These are phyloP conservation scores for Heliothis peltigera DNA, from an alignment of 2,888 invertebrate species.

Conservation along the genomic window DNA sequence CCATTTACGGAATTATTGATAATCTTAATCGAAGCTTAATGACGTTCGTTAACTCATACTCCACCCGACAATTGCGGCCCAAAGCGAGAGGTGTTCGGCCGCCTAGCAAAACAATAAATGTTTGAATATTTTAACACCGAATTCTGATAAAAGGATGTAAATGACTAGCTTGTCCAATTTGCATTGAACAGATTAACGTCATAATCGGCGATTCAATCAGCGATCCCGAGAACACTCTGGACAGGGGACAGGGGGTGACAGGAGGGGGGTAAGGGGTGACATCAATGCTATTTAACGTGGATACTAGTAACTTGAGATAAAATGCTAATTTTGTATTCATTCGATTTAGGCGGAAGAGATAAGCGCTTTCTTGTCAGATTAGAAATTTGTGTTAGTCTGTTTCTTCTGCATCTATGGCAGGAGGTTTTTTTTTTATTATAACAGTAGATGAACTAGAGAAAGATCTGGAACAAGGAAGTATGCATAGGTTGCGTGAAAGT, in stretches of 20 bases:
- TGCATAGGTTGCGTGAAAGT: no score
- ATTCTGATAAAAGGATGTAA: constrained; percentile 88
- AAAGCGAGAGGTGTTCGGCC: constrained; percentile 57
- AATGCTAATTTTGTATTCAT: constrained; percentile 90
- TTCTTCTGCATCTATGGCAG: constrained; percentile 2
- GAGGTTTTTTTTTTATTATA: background rate
- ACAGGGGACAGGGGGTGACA: constrained; percentile 70
- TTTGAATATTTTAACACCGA: constrained; percentile 86
- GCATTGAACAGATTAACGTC: constrained; percentile 90
- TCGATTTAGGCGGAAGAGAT: constrained; percentile 84
- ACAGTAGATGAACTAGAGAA: no score
- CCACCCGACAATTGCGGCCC: constrained; percentile 59
- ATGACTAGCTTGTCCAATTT: constrained; percentile 88
- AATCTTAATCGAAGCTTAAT: constrained; percentile 45
- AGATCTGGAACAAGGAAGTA: no score
- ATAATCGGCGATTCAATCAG: constrained; percentile 90
- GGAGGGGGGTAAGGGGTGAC: constrained; percentile 51
- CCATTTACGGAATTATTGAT: constrained; percentile 9
- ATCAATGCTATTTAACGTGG: constrained; percentile 74
- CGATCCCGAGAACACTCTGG: constrained; percentile 81
- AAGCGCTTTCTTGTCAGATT: constrained; percentile 66
- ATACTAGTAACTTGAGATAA: constrained; percentile 88
- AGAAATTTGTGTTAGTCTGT: constrained; percentile 22
- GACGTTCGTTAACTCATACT: constrained; percentile 50
- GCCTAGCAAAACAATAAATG: constrained; percentile 82